Evolutionary conservation across 1,140 invertebrate genomes (phyloP), one percentile per base, ranked within the genome.

Genomic region (Drosophila serrata): DNA sequence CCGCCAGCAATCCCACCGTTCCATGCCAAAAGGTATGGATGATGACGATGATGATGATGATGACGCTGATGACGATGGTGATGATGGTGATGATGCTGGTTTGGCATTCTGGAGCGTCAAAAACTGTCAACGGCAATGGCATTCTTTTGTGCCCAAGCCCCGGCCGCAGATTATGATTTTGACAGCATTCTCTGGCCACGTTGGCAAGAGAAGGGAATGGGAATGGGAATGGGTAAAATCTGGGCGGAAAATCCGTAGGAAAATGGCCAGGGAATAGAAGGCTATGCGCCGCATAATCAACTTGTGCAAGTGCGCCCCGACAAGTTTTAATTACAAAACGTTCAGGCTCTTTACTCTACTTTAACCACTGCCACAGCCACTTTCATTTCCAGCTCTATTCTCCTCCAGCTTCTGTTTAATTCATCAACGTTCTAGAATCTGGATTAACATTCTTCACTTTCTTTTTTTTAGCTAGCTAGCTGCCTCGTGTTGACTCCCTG

Each of bases 291-390:
- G 62, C 72, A 88, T 87, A 80, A 88, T 88, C 60, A 88, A 87
- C 76, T 88, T 87, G 72, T 76, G 58, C 79, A 79, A 78, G 74
- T 74, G 73, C 67, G 82, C 60, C 60, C 65, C 40, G 59, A 58
- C 63, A 87, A 88, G 72, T 87, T 87, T 87, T 87, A 87, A 87
- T 87, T 84, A 87, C 84, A 82, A 88, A 64, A 64, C 62, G 74
- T 48, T 75, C 45, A 51, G 61, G 31, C 35, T 46, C 48, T 65
- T 62, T 40, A 42, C 40, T 55, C 12, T 15, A 31, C 24, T 12
- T 42, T 29, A 15, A 40, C 19, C 49, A 39, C 31, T 48, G 45
- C 22, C 43, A 67, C 37, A 29, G 11, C 45, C 65, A 43, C 31
- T 56, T 68, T 24, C 24, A 58, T 46, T 39, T 15, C 19, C 9